These are phyloP conservation scores for Euzophera pinguis DNA, from an alignment of 2,888 invertebrate species.

Conservation along the genomic window DNA sequence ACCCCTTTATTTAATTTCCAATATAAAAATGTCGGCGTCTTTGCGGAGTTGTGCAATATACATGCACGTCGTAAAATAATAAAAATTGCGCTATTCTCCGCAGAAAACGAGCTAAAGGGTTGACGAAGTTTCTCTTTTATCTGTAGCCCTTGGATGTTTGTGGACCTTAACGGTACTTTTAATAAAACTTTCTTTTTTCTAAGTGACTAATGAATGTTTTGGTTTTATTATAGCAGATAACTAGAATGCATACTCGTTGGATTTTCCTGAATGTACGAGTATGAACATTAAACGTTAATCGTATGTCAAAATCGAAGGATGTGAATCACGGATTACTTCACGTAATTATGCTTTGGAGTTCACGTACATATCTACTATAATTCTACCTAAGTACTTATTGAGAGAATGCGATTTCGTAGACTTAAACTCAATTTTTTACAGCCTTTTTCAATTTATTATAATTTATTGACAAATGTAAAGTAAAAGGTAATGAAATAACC, in stretches of 20 bases:
- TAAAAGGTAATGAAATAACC: no score
- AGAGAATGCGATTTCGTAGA: no score
- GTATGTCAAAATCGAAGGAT: no score
- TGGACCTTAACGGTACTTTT: conserved; percentile 64
- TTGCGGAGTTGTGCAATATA: conserved; percentile 70
- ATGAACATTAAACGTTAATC: no score
- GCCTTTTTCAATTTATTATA: no score
- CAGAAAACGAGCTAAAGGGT: conserved; percentile 73
- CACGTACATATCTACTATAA: no score
- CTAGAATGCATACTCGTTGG: conserved; percentile 44
- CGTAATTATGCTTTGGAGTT: no score
- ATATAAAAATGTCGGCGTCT: conserved; percentile 54
- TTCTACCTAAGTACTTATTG: no score
- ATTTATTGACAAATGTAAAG: no score
- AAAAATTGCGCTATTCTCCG: conserved; percentile 72
- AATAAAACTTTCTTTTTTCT: conserved; percentile 49
- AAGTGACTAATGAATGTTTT: conserved; percentile 43
- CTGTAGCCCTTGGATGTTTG: conserved; percentile 31
- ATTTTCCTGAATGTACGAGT: background rate
- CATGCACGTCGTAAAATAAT: conserved; percentile 65
- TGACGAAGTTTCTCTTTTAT: conserved; percentile 63
- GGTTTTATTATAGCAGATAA: conserved; percentile 47
- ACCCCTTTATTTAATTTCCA: conserved; percentile 54
- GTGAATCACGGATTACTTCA: no score
- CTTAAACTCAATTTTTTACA: no score